These are phyloP conservation scores for Trachymyrmex septentrionalis DNA, from an alignment of 1,140 invertebrate genomes.

Conservation along the genomic window DNA sequence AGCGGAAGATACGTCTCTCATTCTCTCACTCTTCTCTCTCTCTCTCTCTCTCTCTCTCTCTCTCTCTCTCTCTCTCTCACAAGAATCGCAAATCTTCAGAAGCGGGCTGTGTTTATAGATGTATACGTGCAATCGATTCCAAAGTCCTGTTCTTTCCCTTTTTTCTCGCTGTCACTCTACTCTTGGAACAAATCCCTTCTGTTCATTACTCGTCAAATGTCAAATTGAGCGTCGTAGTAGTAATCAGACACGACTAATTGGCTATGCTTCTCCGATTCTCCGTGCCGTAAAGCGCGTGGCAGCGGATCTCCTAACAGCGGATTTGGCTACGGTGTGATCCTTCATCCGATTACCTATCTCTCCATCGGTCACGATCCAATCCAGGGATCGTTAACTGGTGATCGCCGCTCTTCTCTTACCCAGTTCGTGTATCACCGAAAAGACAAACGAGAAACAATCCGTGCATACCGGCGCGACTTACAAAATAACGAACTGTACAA, in stretches of 20 bases:
- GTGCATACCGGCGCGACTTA: not conserved
- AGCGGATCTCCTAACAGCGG: not conserved
- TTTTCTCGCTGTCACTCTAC: not conserved
- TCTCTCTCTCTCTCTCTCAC: not conserved
- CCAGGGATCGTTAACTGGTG: constrained; percentile 20
- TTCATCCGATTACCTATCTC: constrained; percentile 32
- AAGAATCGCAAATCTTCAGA: constrained; percentile 52
- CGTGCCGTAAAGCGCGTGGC: constrained; percentile 16
- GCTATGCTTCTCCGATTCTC: constrained; percentile 13
- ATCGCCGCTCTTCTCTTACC: not conserved
- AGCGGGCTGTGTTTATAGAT: constrained; percentile 25
- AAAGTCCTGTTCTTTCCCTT: not conserved
- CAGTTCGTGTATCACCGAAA: not conserved
- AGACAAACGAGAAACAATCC: constrained; percentile 38
- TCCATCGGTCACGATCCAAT: constrained; percentile 9
- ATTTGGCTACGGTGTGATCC: constrained; percentile 1
- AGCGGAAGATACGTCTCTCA: constrained; percentile 43
- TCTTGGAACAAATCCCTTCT: constrained; percentile 9
- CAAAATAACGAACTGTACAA: constrained; percentile 30
- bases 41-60: not conserved
- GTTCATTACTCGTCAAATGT: constrained; percentile 38
- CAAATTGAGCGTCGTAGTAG: constrained; percentile 30
- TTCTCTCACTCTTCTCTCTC: not conserved
- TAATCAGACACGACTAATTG: constrained; percentile 51
- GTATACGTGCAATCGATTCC: constrained; percentile 35